Evolutionary conservation across 2,888 invertebrate genomes (phyloP), one percentile per base, ranked within the genome.

Genomic region (Arge pagana): DNA sequence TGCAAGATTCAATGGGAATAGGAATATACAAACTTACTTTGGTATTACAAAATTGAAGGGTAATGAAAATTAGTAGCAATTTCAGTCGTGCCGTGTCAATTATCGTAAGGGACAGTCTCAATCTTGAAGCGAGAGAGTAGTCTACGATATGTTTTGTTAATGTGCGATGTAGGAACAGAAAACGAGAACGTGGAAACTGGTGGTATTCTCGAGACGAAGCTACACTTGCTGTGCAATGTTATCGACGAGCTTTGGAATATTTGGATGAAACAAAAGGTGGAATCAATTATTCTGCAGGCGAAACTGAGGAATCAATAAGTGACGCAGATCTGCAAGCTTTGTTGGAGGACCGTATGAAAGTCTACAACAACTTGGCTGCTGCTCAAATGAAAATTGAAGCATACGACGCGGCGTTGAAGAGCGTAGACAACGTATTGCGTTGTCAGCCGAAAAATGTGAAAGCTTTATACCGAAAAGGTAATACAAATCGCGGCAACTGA

Each of bases 361-460:
- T 93, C 1, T 88, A 90, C 67, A 96, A 96, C 72, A 96, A 96
- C 73, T 84, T 96, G 82, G 94, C 95, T 10, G 92, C 93, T 57
- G 91, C 94, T 10, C 95, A 96, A 78, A 82, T 96, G 60, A 94
- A 93, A 80, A 87, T 90, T 30, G 87, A 89, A 50, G 89, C 91
- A 6, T 92, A 85, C 71, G 92, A 93, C 62, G 88, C 90, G 7
- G 95, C 95, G 4, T 79, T 94, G 18, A 83, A 85, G 75, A 91
- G 93, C 6, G 87, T 95, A 21, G 89, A 90, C 43, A 83, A 85
- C 68, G 96, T 96, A 2, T 78, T 96, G 10, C 81, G 85, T 56
- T 88, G 90, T 67, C 90, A 95, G 71, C 93, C 95, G 0, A 79
- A 85, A 54, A 96, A 96, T 79, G 87, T 93, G 0, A 96, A 96